Evolutionary conservation across 2,797 vertebrate genomes (phyloP).

Genomic region (Kryptolebias ocellatus): DNA sequence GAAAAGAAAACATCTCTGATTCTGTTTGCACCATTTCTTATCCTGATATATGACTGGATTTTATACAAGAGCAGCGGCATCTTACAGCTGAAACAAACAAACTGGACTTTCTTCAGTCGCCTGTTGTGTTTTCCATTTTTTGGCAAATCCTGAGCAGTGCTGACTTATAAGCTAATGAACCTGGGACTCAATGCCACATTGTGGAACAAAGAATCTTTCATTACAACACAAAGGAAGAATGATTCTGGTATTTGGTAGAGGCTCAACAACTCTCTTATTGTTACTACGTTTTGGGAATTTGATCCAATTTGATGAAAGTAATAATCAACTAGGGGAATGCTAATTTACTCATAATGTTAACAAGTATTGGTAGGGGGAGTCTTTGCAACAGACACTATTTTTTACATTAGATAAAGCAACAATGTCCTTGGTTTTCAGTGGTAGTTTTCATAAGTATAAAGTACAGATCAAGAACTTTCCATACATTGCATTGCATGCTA

Average conservation of each 20-base stretch:
- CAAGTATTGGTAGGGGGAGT: background rate
- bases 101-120: background rate
- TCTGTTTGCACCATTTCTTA: background rate
- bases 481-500: no score
- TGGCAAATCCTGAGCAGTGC: background rate
- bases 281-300: background rate
- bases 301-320: background rate
- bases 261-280: background rate
- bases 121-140: background rate
- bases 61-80: background rate
- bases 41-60: background rate
- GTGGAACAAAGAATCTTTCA: background rate
- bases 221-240: background rate
- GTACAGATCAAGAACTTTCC: no score
- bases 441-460: no score
- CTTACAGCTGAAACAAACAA: background rate
- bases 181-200: background rate
- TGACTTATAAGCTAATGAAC: background rate
- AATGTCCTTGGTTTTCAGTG: no score
- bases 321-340: background rate
- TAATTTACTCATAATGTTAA: background rate
- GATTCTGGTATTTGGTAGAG: background rate
- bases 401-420: no score
- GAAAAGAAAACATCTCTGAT: background rate
- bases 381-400: no score